Evolutionary conservation across 1,140 invertebrate genomes (phyloP), one percentile per base, ranked within the genome.

Genomic region (Platyscapa corneri): DNA sequence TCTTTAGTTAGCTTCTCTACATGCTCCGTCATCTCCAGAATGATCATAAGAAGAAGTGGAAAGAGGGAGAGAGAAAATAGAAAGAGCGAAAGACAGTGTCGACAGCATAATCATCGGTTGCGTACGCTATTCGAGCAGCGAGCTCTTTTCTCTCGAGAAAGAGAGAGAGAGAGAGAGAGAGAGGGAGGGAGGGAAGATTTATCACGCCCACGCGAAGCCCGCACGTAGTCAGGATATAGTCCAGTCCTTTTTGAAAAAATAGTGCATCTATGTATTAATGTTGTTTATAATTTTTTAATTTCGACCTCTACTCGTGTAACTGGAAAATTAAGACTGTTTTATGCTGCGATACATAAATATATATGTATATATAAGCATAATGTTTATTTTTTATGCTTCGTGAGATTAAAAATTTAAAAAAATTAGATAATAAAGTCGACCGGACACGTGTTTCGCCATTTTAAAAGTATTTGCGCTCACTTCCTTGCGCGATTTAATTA

Each of bases 21-120:
- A 27, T 76, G 46, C 46, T n/a, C 46, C n/a, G 75, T 53, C 75
- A 76, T 53, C 75, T 32, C 20, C 0, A 32, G 75, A 53, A 53
- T 14, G 46, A 53, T 14, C 46, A 7, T 30, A 53, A 53, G 23
- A 49, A 75, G 30, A 56, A 34, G 42, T 7, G 42, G 42, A 46
- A n/a, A 12, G n/a, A 42, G 7, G 75, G 53, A 39, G 18, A 56
- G 49, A 64, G 39, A 64, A 74, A 74, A 42, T n/a, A 74, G 56
- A 80, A 80, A n/a, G 56, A 65, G 84, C 84, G 87, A 88, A 87
- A 86, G 88, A 88, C 87, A 90, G 91, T 91, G 90, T 92, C 90
- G 91, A 91, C 91, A 90, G 89, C 89, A 90, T 92, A 92, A 92
- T 92, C 89, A 89, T 82, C 85, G 89, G 89, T 86, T 91, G 84